A percentile compares a stretch with the other conserved stretches of the same genome.
These are phyloP conservation scores for Polia nebulosa DNA, from an alignment of 2,888 invertebrate genomes.

Conservation along the genomic window DNA sequence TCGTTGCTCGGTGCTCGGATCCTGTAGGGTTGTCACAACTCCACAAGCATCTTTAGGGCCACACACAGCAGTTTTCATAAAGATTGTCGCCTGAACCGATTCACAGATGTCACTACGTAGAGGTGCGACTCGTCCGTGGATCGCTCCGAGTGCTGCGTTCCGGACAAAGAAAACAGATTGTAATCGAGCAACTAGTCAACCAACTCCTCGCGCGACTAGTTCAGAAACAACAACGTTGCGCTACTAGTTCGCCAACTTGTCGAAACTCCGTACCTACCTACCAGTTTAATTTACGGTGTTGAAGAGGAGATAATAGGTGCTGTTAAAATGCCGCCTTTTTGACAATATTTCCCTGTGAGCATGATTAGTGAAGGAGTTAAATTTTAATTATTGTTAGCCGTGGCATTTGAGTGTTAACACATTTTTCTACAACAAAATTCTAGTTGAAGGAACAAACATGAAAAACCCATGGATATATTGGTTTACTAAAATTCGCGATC, in stretches of 20 bases:
- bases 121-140: conserved; percentile 72
- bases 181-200: conserved; percentile 74
- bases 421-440: conserved; percentile 20
- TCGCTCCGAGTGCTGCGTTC: conserved; percentile 70
- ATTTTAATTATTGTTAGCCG: conserved; percentile 49
- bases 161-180: conserved; percentile 89
- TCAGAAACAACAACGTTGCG: conserved; percentile 68
- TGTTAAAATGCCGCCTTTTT: conserved; percentile 82
- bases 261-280: conserved; percentile 77
- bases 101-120: conserved; percentile 74
- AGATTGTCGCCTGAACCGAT: conserved; percentile 73
- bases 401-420: conserved; percentile 14
- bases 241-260: conserved; percentile 74
- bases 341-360: conserved; percentile 70
- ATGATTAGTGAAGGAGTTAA: conserved; percentile 57
- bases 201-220: conserved; percentile 65
- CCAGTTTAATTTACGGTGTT: conserved; percentile 88
- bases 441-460: background rate
- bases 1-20: conserved; percentile 57
- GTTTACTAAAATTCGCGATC: conserved; percentile 3
- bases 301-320: conserved; percentile 87
- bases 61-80: conserved; percentile 71
- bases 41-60: conserved; percentile 75
- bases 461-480: background rate
- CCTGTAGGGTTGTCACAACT: conserved; percentile 65